These are phyloP conservation scores for Poicephalus meyeri DNA, from an alignment of 2,113 vertebrate species.

Conservation along the genomic window DNA sequence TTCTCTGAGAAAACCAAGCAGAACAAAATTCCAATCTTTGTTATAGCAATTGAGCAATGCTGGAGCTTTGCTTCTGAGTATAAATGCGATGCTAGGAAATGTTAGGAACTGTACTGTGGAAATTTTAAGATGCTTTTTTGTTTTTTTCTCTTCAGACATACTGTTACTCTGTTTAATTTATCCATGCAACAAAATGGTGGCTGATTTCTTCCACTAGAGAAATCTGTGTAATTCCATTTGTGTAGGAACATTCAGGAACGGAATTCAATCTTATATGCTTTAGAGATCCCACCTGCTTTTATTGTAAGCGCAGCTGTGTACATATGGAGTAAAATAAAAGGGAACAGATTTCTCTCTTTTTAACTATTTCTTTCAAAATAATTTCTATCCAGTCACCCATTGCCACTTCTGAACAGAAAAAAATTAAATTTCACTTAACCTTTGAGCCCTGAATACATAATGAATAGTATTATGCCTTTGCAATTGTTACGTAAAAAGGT, in stretches of 20 bases:
- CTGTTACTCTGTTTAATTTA: constrained; percentile 35
- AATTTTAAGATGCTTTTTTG: neutral
- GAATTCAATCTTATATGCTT: neutral
- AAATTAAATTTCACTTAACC: neutral
- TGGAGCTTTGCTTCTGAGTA: neutral
- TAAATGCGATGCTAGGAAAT: neutral
- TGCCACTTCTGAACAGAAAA: constrained; percentile 3
- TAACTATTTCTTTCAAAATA: neutral
- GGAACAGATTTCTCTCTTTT: neutral
- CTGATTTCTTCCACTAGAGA: constrained; percentile 25
- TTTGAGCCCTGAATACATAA: neutral
- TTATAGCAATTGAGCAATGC: neutral
- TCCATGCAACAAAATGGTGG: neutral
- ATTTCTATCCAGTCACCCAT: neutral
- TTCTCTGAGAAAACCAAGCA: neutral
- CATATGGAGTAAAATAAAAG: neutral
- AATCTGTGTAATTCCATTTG: constrained; percentile 13
- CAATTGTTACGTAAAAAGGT: neutral
- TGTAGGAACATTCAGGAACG: neutral
- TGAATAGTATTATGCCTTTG: neutral
- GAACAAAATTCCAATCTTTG: neutral
- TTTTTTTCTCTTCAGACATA: neutral
- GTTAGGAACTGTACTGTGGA: neutral
- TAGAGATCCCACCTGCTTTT: constrained; percentile 21
- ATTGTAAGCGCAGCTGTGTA: neutral